Percentiles rank a stretch among this genome's conserved stretches.
Conservation (phyloP, 1,140 invertebrate genomes). For the Mya arenaria region DNA sequence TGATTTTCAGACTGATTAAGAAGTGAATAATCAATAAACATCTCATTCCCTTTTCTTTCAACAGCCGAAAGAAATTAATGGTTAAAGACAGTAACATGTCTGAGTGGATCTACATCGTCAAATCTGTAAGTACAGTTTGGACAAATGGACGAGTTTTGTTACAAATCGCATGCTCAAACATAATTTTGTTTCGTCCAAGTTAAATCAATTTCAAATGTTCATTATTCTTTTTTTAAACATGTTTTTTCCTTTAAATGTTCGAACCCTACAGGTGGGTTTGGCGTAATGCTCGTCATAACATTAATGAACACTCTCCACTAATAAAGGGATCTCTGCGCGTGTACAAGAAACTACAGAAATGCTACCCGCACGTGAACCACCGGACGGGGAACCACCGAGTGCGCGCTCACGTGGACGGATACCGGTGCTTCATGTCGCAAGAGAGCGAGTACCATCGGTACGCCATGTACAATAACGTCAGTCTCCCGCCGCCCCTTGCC, state of each 20-base stretch:
- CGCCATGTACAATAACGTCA: slow-evolving; percentile 46
- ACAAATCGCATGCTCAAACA: too few species aligned
- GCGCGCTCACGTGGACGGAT: slow-evolving; percentile 42
- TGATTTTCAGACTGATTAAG: too few species aligned
- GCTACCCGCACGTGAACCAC: slow-evolving; percentile 44
- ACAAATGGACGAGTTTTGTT: background rate
- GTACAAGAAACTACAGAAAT: slow-evolving; percentile 41
- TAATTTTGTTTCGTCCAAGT: too few species aligned
- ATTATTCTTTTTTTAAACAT: too few species aligned
- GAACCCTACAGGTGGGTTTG: too few species aligned
- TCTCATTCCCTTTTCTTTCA: background rate
- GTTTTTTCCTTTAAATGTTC: too few species aligned
- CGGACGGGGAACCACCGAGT: slow-evolving; percentile 32
- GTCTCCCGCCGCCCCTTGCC: slow-evolving; percentile 23
- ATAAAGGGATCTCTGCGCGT: slow-evolving; percentile 43
- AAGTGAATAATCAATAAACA: too few species aligned
- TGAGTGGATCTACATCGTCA: slow-evolving; percentile 79
- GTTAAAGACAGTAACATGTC: slow-evolving; percentile 76
- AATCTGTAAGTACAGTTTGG: slow-evolving; percentile 68
- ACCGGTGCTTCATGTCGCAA: slow-evolving; percentile 25
- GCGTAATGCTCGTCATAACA: too few species aligned
- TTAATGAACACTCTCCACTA: too few species aligned
- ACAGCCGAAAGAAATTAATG: slow-evolving; percentile 73
- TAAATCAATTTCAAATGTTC: too few species aligned
- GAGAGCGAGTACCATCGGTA: slow-evolving; percentile 45